Evolutionary conservation across 1,140 invertebrate genomes (phyloP), one percentile per base, ranked within the genome.

Genomic region (Acromyrmex heyeri): DNA sequence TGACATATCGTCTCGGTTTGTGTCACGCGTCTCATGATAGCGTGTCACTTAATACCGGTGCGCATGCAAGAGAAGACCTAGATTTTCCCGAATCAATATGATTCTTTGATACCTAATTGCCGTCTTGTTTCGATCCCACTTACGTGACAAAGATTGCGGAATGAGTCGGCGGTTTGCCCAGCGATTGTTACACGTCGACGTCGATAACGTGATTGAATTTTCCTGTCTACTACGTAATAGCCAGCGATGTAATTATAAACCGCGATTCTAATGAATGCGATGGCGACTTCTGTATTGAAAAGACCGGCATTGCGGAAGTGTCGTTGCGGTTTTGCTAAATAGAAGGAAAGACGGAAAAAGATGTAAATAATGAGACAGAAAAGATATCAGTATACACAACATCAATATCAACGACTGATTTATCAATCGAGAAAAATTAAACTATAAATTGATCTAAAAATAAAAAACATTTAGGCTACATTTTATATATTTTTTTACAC

Each of bases 181-280:
- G 55, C 55, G 34, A 38, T 27, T 61, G 69, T 75, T 83, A 75
- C 57, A 82, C 55, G 79, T 73, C 78, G 53, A 82, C 67, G 67
- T 82, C 79, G 79, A 83, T 83, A 83, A 83, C 69, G 69, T 83
- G 79, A 83, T 83, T 83, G 79, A 83, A 83, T 83, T 83, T 83
- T 83, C 79, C 69, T 83, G 79, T 53, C 53, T 75, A 50, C 69
- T 83, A 83, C 79, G 57, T 83, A 83, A 83, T 62, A 75, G 48
- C 16, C 55, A 24, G 38, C 59, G 69, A 73, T 61, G 79, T 83
- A 83, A 83, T 81, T 83, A 62, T 44, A 14, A 67, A 18, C 38
- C 21, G 34, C 78, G 53, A 38, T 16, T 44, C 10, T 64, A 83
- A 73, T 24, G 69, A 67, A 82, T 72, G 18, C 48, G 30, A 21